Evolutionary conservation across 2,888 invertebrate genomes (phyloP), one percentile per base, ranked within the genome.

Genomic region (Zhuqinia jingwanae): DNA sequence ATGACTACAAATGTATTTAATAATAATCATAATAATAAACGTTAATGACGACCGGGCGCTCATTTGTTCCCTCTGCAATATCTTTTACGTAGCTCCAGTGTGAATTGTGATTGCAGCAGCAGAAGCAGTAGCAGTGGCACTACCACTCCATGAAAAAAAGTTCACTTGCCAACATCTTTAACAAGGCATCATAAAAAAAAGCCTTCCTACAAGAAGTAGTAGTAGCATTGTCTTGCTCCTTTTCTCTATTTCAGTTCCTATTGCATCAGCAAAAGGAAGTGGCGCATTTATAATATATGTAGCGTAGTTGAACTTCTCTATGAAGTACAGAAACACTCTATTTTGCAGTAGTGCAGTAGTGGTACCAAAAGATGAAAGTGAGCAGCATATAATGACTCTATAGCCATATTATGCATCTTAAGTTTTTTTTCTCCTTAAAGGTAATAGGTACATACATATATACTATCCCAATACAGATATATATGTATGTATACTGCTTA

Each of bases 1-100:
- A 70, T 65, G 65, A 79, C 68, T 70, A 22, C 68, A 36, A 53
- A 42, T n/a, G n/a, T n/a, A n/a, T n/a, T n/a, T n/a, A n/a, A 25
- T 45, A 56, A 45, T 81, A 58, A 81, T 60, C 81, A 47, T 60
- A 81, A 73, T 81, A 73, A 73, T 81, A 81, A n/a, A 81, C 56
- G 60, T 17, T 50, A 60, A 73, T 73, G 27, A 81, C 56, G 80
- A 70, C 68, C 53, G 58, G 30, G 68, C 68, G 25, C 79, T 79
- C 79, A 79, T 79, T 79, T 79, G 50, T 22, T 78, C 17, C 56
- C 63, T 13, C 20, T 30, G 20, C 17, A 36, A n/a, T n/a, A n/a
- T n/a, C n/a, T n/a, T n/a, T n/a, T n/a, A n/a, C n/a, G n/a, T n/a
- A n/a, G 36, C 30, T 53, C 42, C 27, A n/a, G n/a, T n/a, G n/a